phyloP scores from a whole-genome alignment of 2,888 invertebrate genomes.

The Chrysina gloriosa region DNA sequence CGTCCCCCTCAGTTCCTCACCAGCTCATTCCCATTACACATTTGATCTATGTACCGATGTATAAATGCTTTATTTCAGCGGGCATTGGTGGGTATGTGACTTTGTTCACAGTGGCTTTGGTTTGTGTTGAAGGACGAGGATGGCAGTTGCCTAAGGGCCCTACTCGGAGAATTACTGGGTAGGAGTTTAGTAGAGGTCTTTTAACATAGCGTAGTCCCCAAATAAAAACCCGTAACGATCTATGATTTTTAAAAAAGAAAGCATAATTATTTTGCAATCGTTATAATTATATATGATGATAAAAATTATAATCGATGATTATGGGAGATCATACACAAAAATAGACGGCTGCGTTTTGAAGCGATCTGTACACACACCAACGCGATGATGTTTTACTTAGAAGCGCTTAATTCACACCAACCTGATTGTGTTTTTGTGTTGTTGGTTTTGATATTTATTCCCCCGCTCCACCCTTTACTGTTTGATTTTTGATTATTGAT shows the following conservation, averaged over 20 bases:
- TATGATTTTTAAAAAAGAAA: too few species aligned
- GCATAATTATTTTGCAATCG: too few species aligned
- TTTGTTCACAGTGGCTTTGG: slow-evolving; percentile 64
- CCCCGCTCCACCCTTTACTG: not conserved
- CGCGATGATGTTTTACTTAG: slow-evolving; percentile 17
- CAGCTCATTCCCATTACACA: slow-evolving; percentile 3
- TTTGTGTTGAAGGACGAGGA: slow-evolving; percentile 62
- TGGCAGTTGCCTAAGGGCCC: slow-evolving; percentile 57
- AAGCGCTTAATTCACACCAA: slow-evolving; percentile 55
- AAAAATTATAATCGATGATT: too few species aligned
- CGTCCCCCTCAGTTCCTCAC: not conserved
- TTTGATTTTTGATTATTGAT: slow-evolving; percentile 27
- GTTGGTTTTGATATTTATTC: not conserved
- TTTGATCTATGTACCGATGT: slow-evolving; percentile 37
- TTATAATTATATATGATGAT: too few species aligned
- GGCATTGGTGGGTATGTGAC: slow-evolving; percentile 63
- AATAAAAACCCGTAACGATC: too few species aligned
- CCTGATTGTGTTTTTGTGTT: slow-evolving; percentile 39
- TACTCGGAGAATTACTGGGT: slow-evolving; percentile 59
- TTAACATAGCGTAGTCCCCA: slow-evolving; percentile 49
- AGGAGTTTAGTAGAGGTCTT: slow-evolving; percentile 47
- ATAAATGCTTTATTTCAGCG: slow-evolving; percentile 61
- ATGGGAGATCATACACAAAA: too few species aligned
- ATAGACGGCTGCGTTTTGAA: too few species aligned
- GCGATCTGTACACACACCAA: too few species aligned